phyloP scores from a whole-genome alignment of 1,140 invertebrate species.

The Armadillidium nasatum region DNA sequence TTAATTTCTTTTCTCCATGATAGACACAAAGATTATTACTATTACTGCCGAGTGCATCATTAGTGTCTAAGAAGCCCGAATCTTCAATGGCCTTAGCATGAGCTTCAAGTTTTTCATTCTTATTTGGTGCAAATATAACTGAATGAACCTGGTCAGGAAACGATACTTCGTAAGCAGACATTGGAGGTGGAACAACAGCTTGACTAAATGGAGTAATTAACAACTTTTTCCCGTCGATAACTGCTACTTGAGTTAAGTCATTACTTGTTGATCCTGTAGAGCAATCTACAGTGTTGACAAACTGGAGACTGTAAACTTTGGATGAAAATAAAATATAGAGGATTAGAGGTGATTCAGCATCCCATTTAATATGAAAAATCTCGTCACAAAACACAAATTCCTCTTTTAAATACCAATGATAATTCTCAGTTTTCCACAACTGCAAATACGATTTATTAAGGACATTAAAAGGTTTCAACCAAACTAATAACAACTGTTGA shows the following conservation, averaged over 20 bases:
- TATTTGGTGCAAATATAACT: slow-evolving; percentile 57
- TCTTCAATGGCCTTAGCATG: slow-evolving; percentile 49
- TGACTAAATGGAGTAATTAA: slow-evolving; percentile 68
- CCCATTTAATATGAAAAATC: slow-evolving; percentile 52
- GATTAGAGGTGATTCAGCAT: slow-evolving; percentile 54
- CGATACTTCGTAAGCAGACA: slow-evolving; percentile 62
- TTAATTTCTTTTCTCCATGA: slow-evolving; percentile 36
- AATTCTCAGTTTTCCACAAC: slow-evolving; percentile 77
- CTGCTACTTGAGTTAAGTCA: slow-evolving; percentile 54
- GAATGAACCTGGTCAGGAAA: slow-evolving; percentile 57
- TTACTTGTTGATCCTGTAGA: slow-evolving; percentile 20
- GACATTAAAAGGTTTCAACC: slow-evolving; percentile 51
- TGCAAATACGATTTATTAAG: slow-evolving; percentile 53
- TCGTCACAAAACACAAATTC: slow-evolving; percentile 58
- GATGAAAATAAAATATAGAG: slow-evolving; percentile 26
- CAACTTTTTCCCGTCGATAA: slow-evolving; percentile 69
- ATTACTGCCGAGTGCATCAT: slow-evolving; percentile 49
- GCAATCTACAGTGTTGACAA: slow-evolving; percentile 14
- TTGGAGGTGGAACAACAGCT: slow-evolving; percentile 74
- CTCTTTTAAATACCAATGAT: slow-evolving; percentile 87
- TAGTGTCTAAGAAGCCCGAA: slow-evolving; percentile 47
- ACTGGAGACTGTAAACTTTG: slow-evolving; percentile 24
- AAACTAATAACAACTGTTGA: slow-evolving; percentile 68
- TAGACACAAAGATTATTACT: slow-evolving; percentile 43
- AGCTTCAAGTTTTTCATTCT: slow-evolving; percentile 44